A percentile compares a stretch with the other conserved stretches of the same genome.
These are phyloP conservation scores for Pelobates cultripes DNA, from an alignment of 2,797 vertebrate genomes.

Conservation along the genomic window DNA sequence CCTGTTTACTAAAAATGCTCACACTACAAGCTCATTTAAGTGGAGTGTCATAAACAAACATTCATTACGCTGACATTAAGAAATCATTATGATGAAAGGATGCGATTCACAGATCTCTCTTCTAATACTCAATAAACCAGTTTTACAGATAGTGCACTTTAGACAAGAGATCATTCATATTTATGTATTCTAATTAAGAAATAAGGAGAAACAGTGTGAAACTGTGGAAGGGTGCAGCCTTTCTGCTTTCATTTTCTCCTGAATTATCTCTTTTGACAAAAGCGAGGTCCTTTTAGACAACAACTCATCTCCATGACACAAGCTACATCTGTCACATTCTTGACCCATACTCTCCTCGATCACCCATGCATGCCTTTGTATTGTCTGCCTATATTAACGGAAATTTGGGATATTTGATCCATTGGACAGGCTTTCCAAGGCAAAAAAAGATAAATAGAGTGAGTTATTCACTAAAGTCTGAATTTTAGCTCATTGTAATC, in stretches of 20 bases:
- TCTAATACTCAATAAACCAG: slow-evolving; percentile 21
- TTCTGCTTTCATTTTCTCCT: slow-evolving; percentile 41
- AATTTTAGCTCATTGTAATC: too few relatives aligned
- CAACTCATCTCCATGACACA: slow-evolving; percentile 54
- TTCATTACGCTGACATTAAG: slow-evolving; percentile 39
- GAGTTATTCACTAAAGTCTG: too few relatives aligned
- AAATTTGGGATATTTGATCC: slow-evolving; percentile 16
- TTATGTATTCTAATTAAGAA: slow-evolving; percentile 40
- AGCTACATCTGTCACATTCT: slow-evolving; percentile 51
- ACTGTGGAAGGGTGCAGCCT: not conserved
- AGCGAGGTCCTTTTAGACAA: slow-evolving; percentile 44
- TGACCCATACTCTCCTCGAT: slow-evolving; percentile 46
- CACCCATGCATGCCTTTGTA: slow-evolving; percentile 43
- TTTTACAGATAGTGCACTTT: slow-evolving; percentile 8
- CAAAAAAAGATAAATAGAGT: not conserved
- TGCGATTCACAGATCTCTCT: slow-evolving; percentile 17
- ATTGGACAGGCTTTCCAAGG: not conserved
- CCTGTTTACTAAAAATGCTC: slow-evolving; percentile 23
- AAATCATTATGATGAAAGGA: slow-evolving; percentile 39
- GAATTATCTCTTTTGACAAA: slow-evolving; percentile 49
- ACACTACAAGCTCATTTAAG: slow-evolving; percentile 25
- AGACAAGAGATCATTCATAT: slow-evolving; percentile 35
- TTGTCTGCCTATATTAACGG: slow-evolving; percentile 47
- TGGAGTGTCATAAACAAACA: slow-evolving; percentile 36
- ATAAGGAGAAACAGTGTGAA: slow-evolving; percentile 10